Percentiles rank a stretch among this genome's conserved stretches.
Evolutionary conservation across 1,140 invertebrate species (phyloP).

Genomic region (Hyphantria cunea): DNA sequence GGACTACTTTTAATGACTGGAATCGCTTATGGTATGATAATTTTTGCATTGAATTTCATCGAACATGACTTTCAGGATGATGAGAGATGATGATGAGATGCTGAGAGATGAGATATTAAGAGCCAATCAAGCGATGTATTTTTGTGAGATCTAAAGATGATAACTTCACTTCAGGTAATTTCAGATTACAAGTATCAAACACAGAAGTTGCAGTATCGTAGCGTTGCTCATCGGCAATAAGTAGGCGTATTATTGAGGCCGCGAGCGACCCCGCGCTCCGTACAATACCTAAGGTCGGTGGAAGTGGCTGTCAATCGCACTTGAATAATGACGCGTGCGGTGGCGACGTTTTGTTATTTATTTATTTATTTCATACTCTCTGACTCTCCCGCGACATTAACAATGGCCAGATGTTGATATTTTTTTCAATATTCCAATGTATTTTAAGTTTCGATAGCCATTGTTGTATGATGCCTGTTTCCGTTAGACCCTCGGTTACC

Average conservation of each 20-base stretch:
- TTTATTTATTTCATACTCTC: slow-evolving; percentile 64
- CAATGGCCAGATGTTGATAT: slow-evolving; percentile 75
- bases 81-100: too few species aligned
- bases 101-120: too few species aligned
- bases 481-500: slow-evolving; percentile 39
- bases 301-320: slow-evolving; percentile 78
- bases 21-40: too few species aligned
- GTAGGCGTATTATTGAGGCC: slow-evolving; percentile 76
- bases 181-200: slow-evolving; percentile 23
- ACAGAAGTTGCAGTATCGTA: neutral
- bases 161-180: neutral
- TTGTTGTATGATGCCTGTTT: slow-evolving; percentile 45
- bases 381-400: slow-evolving; percentile 67
- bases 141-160: too few species aligned
- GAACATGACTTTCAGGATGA: too few species aligned
- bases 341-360: slow-evolving; percentile 66
- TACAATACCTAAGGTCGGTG: slow-evolving; percentile 43
- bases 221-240: slow-evolving; percentile 57
- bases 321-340: slow-evolving; percentile 70
- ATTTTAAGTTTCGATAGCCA: slow-evolving; percentile 56
- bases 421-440: slow-evolving; percentile 73
- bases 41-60: too few species aligned
- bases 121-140: too few species aligned
- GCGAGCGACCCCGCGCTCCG: slow-evolving; percentile 28
- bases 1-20: too few species aligned